phyloP scores from a whole-genome alignment of 2,888 invertebrate species.

The Drosophila subsilvestris region DNA sequence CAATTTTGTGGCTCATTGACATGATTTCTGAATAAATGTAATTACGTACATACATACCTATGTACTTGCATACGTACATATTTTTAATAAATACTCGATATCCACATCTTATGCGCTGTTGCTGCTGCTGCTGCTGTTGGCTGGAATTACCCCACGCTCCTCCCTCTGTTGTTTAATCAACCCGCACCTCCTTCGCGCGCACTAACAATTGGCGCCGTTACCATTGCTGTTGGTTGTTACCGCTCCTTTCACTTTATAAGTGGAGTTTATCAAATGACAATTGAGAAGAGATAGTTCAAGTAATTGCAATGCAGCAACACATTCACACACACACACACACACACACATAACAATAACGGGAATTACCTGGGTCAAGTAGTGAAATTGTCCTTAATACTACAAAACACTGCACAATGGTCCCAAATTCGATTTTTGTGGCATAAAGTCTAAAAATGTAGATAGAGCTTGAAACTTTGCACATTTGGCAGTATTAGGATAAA shows the following conservation, averaged over 20 bases:
- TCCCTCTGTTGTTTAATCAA: conserved; percentile 47
- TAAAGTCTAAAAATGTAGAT: too few species aligned
- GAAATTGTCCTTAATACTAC: conserved; percentile 74
- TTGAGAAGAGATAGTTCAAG: conserved; percentile 67
- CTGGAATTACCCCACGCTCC: background rate
- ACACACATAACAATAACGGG: background rate
- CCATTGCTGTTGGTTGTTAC: conserved; percentile 5
- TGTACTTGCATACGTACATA: background rate
- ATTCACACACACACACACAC: background rate
- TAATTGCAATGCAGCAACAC: conserved; percentile 58
- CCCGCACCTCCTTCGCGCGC: conserved; percentile 32
- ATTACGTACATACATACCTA: background rate
- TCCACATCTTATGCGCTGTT: background rate
- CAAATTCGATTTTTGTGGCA: too few species aligned
- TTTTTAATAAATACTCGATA: background rate
- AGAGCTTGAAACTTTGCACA: too few species aligned
- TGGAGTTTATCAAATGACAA: conserved; percentile 65
- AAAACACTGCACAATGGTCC: too few species aligned
- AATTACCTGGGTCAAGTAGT: conserved; percentile 62
- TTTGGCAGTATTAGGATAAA: too few species aligned
- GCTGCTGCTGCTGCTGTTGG: conserved; percentile 14
- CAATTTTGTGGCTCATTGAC: background rate
- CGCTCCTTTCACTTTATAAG: conserved; percentile 75
- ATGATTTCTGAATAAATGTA: background rate
- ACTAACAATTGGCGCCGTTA: conserved; percentile 28